Conservation (phyloP, 1,140 invertebrate species). For the Babylonia areolata region DNA sequence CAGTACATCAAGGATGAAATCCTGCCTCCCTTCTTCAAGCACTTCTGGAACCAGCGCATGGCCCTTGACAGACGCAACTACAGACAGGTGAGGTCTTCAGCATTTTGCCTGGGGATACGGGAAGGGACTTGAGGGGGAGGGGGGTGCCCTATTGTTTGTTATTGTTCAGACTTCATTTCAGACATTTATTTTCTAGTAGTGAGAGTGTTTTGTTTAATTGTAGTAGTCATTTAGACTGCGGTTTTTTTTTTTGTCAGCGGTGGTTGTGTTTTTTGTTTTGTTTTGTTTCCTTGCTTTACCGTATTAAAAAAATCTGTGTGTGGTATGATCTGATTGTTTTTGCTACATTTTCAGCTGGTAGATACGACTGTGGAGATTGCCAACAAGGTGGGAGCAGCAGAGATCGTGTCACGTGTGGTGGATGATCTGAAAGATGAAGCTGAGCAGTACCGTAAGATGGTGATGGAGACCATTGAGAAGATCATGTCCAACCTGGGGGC, state of each 20-base stretch:
- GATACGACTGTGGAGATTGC: slow-evolving; percentile 99
- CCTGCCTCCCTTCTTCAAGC: slow-evolving; percentile 98
- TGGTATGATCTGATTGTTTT: slow-evolving; percentile 30
- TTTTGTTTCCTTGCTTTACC: too few relatives aligned
- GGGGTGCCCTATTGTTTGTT: too few relatives aligned
- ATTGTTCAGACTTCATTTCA: too few relatives aligned
- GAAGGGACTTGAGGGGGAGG: too few relatives aligned
- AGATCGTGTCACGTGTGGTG: slow-evolving; percentile 98
- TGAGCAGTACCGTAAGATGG: slow-evolving; percentile 99
- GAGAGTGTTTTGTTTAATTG: background rate
- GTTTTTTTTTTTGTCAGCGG: background rate
- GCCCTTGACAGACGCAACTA: slow-evolving; percentile 98
- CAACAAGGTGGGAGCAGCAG: slow-evolving; percentile 96
- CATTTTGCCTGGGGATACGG: too few relatives aligned
- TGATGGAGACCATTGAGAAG: slow-evolving; percentile 99
- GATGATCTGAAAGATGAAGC: slow-evolving; percentile 99
- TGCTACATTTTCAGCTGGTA: slow-evolving; percentile 87
- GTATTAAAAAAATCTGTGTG: too few relatives aligned
- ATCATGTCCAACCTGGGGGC: slow-evolving; percentile 97
- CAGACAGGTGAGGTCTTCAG: slow-evolving; percentile 81
- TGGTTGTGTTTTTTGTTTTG: background rate
- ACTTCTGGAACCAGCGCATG: slow-evolving; percentile 99
- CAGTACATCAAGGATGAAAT: slow-evolving; percentile 99
- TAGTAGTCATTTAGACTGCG: background rate
- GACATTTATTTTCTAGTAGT: too few relatives aligned